Base-by-base conservation (phyloP, 2,113 vertebrate genomes). In the Pontoporia blainvillei region DNA sequence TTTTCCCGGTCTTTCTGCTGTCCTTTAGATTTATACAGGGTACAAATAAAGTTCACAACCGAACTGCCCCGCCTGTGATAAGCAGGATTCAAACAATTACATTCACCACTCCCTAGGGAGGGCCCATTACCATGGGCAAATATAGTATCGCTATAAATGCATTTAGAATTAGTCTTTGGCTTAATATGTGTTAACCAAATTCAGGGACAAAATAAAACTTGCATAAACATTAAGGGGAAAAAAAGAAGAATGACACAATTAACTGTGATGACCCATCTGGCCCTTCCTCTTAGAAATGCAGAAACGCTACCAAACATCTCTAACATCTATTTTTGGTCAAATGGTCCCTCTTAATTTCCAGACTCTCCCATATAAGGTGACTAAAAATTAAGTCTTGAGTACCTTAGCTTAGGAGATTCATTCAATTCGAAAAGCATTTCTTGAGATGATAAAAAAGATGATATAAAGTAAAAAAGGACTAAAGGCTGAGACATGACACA, bases 131-230 rank as follows among this genome's bases (percentile, higher is more conserved):
- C 21, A 92, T 8, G 79, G 95, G 96, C 86, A 71, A 69, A 87
- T 31, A 90, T 0, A 96, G 86, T 36, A 90, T 81, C 75, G 59
- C 64, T 72, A 83, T 69, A 78, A 71, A 95, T 67, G 86, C 34
- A 90, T 93, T 94, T 23, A 76, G 84, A 86, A 57, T 64, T 71
- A 96, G 94, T 97, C 96, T 97, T 97, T 97, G 97, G 98, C 49
- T 96, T 97, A 81, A 21, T 52, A 62, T n/a, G 49, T 67, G 44
- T 85, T 92, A 84, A 91, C 62, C 95, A 96, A 96, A 84, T 91
- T 86, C 57, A 94, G 95, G 76, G 59, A 39, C 83, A 62, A 95
- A 66, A 85, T 59, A 78, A 86, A 97, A 82, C 39, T 46, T 94
- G 49, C 72, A 83, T 66, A 94, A 90, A 94, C 25, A 54, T 44